Percentiles rank a stretch among this genome's conserved stretches.
Evolutionary conservation across 2,113 vertebrate genomes (phyloP).

Genomic region (Oreochromis aureus): DNA sequence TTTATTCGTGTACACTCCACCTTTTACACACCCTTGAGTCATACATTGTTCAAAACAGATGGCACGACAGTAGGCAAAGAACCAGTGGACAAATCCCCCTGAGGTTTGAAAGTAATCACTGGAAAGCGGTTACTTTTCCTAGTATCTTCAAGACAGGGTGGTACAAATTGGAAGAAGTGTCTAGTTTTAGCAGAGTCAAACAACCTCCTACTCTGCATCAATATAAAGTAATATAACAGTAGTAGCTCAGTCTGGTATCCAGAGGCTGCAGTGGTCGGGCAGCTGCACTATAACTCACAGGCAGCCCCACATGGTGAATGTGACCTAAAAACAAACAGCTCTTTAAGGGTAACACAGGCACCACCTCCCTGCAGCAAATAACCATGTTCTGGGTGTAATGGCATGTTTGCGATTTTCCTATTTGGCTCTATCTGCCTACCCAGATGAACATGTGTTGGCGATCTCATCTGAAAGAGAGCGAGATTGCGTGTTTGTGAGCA

Average conservation of each 20-base stretch:
- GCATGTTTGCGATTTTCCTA: constrained; percentile 8
- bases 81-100: neutral
- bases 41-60: constrained; percentile 18
- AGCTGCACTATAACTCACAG: neutral
- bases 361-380: neutral
- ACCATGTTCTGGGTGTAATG: constrained; percentile 3
- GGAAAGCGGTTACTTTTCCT: neutral
- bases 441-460: neutral
- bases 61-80: neutral
- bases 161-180: neutral
- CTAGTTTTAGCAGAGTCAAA: neutral
- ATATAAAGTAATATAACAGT: neutral
- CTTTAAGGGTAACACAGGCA: neutral
- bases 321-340: constrained; percentile 16
- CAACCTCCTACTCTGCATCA: neutral
- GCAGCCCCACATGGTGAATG: neutral
- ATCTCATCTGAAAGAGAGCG: neutral
- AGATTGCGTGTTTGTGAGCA: neutral
- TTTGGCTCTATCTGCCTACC: neutral
- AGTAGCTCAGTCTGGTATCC: neutral
- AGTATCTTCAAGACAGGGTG: neutral
- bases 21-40: neutral
- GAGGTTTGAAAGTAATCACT: neutral
- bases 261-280: neutral
- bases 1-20: neutral